phyloP scores from a whole-genome alignment of 1,140 invertebrate genomes.

The Spodoptera frugiperda region DNA sequence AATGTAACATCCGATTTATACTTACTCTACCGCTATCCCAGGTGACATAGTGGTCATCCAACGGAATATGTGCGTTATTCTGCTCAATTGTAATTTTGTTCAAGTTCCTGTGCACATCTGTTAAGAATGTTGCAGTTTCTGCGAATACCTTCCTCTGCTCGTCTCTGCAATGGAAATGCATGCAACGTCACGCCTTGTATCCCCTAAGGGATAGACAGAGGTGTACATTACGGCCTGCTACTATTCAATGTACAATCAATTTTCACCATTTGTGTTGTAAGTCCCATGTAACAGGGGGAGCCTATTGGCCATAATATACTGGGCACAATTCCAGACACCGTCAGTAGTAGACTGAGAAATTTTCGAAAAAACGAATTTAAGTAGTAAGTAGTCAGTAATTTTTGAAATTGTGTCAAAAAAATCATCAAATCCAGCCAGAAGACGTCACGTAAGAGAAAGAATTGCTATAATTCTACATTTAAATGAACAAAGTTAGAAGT shows the following conservation, averaged over 20 bases:
- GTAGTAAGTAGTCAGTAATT: too few species aligned
- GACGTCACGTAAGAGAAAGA: too few species aligned
- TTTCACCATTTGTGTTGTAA: background rate
- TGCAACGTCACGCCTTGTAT: background rate
- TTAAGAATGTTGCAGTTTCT: slow-evolving; percentile 49
- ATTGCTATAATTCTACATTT: too few species aligned
- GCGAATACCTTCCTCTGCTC: slow-evolving; percentile 60
- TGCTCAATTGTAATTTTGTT: slow-evolving; percentile 52
- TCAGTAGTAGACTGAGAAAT: too few species aligned
- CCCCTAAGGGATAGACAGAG: too few species aligned
- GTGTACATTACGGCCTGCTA: too few species aligned
- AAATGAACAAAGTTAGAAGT: too few species aligned
- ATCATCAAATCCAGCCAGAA: too few species aligned
- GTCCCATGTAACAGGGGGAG: background rate
- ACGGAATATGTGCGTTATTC: slow-evolving; percentile 42
- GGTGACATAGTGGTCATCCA: slow-evolving; percentile 48
- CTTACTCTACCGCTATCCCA: slow-evolving; percentile 57
- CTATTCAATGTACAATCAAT: background rate
- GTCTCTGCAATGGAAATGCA: slow-evolving; percentile 47
- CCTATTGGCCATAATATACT: too few species aligned
- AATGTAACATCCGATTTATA: background rate
- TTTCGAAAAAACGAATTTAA: too few species aligned
- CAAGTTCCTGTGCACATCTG: slow-evolving; percentile 46
- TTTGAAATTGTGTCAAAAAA: too few species aligned
- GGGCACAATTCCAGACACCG: too few species aligned